Evolutionary conservation across 2,888 invertebrate species (phyloP).

Genomic region (Agrilus cyanescens): DNA sequence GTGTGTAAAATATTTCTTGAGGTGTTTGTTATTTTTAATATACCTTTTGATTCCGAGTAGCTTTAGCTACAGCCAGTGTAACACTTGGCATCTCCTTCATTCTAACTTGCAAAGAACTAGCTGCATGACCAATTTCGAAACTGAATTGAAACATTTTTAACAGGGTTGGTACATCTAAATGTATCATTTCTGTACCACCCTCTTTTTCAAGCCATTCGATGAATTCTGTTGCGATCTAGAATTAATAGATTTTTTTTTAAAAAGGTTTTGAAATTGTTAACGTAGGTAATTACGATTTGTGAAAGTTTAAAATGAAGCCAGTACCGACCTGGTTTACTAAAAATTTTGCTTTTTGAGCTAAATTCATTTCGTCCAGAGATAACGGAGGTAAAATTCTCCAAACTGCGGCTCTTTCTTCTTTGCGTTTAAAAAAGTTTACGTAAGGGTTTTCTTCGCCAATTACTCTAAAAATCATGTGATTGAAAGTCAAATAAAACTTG

Average conservation of each 20-base stretch:
- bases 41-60: too few relatives aligned
- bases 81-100: constrained; percentile 48
- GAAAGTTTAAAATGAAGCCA: too few relatives aligned
- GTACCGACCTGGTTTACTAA: too few relatives aligned
- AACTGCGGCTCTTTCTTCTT: constrained; percentile 27
- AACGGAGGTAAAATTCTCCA: constrained; percentile 30
- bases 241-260: neutral
- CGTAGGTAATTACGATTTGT: too few relatives aligned
- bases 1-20: too few relatives aligned
- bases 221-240: constrained; percentile 31
- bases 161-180: constrained; percentile 26
- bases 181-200: constrained; percentile 24
- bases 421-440: constrained; percentile 27
- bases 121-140: constrained; percentile 43
- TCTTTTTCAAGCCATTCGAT: constrained; percentile 29
- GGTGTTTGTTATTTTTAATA: too few relatives aligned
- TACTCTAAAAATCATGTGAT: constrained; percentile 3
- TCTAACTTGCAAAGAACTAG: constrained; percentile 41
- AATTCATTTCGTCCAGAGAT: constrained; percentile 27
- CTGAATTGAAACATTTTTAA: constrained; percentile 26
- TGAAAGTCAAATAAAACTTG: too few relatives aligned
- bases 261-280: too few relatives aligned
- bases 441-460: constrained; percentile 25
- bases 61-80: constrained; percentile 41
- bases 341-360: constrained; percentile 29